Conservation (phyloP, 2,797 vertebrate species). For the Sphaeramia orbicularis region DNA sequence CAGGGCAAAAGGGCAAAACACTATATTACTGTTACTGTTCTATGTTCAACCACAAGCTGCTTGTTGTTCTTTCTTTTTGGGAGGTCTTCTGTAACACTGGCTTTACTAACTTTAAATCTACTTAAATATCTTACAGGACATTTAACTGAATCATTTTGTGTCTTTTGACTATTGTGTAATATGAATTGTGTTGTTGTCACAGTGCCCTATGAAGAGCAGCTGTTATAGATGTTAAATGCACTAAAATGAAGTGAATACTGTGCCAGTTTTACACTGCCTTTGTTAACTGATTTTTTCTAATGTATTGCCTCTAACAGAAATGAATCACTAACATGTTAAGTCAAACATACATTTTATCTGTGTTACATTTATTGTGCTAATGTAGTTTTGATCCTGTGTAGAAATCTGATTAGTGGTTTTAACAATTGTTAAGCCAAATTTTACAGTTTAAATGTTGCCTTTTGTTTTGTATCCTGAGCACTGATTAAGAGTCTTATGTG, state of each 20-base stretch:
- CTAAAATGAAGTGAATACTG: slow-evolving; percentile 60
- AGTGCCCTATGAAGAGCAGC: slow-evolving; percentile 46
- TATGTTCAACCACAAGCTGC: slow-evolving; percentile 3
- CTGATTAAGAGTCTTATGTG: slow-evolving; percentile 23
- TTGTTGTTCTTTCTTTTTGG: neutral
- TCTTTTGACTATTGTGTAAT: slow-evolving; percentile 27
- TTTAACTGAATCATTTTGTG: slow-evolving; percentile 18
- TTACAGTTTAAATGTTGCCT: slow-evolving; percentile 23
- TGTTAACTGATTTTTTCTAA: slow-evolving; percentile 37
- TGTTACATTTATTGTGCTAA: slow-evolving; percentile 13
- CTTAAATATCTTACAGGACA: slow-evolving; percentile 6
- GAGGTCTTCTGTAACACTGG: slow-evolving; percentile 30
- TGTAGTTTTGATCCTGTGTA: neutral
- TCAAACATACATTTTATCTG: neutral
- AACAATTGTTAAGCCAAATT: slow-evolving; percentile 13
- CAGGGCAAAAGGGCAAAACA: slow-evolving; percentile 9
- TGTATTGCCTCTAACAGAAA: slow-evolving; percentile 15
- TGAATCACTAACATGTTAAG: neutral
- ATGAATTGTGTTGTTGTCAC: slow-evolving; percentile 18
- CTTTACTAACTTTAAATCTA: slow-evolving; percentile 7
- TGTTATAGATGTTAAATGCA: slow-evolving; percentile 58
- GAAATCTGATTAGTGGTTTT: neutral
- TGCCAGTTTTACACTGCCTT: slow-evolving; percentile 51
- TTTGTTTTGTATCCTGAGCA: slow-evolving; percentile 36
- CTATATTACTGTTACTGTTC: slow-evolving; percentile 40